Conservation (phyloP, 2,797 vertebrate species). For the Synanceia verrucosa region DNA sequence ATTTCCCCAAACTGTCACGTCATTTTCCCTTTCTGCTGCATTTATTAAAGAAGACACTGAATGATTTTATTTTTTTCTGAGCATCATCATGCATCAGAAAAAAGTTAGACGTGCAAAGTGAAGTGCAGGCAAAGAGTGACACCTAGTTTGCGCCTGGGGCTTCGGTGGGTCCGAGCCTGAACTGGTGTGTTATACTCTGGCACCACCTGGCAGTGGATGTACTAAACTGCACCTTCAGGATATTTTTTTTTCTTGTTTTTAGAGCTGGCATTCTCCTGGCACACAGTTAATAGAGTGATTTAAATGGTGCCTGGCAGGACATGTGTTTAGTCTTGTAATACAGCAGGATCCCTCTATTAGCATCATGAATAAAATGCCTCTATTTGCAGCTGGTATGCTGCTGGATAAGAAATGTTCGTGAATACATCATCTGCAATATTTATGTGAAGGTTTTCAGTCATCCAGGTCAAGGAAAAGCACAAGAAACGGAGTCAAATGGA, state of each 20-base stretch:
- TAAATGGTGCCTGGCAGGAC: background rate
- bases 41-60: no score
- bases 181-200: slow-evolving; percentile 12
- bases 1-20: background rate
- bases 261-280: background rate
- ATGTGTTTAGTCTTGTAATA: background rate
- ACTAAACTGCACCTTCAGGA: background rate
- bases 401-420: background rate
- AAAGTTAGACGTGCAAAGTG: background rate
- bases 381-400: background rate
- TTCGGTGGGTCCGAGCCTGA: fast-evolving
- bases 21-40: background rate
- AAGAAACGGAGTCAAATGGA: no score
- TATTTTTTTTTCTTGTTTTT: background rate
- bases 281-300: background rate
- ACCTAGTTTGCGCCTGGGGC: slow-evolving; percentile 19
- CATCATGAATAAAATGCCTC: background rate
- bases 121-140: slow-evolving; percentile 29
- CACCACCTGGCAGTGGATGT: slow-evolving; percentile 26
- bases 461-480: no score
- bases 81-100: background rate
- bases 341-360: background rate
- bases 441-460: no score
- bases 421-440: no score
- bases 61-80: no score